phyloP scores from a whole-genome alignment of 2,113 vertebrate genomes.

The Puntigrus tetrazona region DNA sequence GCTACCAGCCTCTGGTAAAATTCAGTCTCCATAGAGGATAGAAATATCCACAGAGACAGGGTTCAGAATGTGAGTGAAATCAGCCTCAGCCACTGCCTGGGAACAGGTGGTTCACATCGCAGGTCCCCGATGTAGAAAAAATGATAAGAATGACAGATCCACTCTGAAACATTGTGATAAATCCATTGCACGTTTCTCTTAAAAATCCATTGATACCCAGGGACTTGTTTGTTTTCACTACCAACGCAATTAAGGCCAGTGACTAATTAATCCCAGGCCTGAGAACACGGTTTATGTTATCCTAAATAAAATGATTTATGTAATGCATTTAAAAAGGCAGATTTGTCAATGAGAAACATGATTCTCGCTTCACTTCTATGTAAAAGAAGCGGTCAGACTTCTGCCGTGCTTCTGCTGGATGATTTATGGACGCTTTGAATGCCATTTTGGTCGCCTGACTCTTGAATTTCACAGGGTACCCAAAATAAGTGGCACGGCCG shows the following conservation, averaged over 20 bases:
- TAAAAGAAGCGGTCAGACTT: neutral
- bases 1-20: neutral
- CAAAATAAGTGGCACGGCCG: conserved; percentile 52
- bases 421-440: conserved; percentile 46
- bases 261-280: neutral
- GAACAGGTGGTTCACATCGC: conserved; percentile 30
- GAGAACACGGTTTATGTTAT: neutral
- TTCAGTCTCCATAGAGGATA: neutral
- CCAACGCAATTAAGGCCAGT: neutral
- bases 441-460: conserved; percentile 49
- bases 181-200: neutral
- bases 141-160: neutral
- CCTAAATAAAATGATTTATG: neutral
- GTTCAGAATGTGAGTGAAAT: conserved; percentile 5
- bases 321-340: conserved; percentile 1
- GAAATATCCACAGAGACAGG: neutral
- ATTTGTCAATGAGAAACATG: neutral
- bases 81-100: neutral
- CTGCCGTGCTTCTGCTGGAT: conserved; percentile 21
- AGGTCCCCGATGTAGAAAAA: conserved; percentile 18
- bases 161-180: neutral
- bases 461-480: conserved; percentile 48
- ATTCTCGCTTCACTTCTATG: neutral
- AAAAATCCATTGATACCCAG: conserved; percentile 2
- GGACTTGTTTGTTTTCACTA: neutral